A percentile compares a stretch with the other conserved stretches of the same genome.
These are phyloP conservation scores for Nesoenas mayeri DNA, from an alignment of 2,113 vertebrate genomes.

Conservation along the genomic window DNA sequence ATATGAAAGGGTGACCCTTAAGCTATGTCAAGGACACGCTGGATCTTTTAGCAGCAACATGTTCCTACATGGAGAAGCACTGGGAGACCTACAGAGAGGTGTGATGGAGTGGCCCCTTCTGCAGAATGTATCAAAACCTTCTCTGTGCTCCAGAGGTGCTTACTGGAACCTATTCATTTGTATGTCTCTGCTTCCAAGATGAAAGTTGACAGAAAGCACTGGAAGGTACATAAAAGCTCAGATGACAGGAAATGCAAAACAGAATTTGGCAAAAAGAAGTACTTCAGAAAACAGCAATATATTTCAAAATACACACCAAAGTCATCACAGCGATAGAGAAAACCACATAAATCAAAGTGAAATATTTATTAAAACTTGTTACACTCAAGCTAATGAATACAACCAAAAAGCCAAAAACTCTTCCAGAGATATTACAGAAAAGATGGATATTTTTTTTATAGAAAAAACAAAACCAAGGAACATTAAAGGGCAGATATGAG, in stretches of 20 bases:
- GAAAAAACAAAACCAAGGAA: neutral
- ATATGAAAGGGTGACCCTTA: too few relatives aligned
- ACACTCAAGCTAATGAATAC: slow-evolving; percentile 13
- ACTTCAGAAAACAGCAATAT: neutral
- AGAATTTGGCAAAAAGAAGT: slow-evolving; percentile 11
- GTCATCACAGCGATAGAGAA: neutral
- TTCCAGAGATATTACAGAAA: neutral
- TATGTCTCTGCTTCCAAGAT: neutral
- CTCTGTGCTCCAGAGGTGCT: neutral
- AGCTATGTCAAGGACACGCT: neutral
- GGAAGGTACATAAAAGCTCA: slow-evolving; percentile 28
- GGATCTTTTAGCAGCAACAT: neutral
- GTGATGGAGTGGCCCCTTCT: neutral
- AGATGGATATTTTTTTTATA: neutral
- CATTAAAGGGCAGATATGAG: neutral
- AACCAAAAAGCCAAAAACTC: slow-evolving; percentile 10
- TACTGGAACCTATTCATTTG: neutral
- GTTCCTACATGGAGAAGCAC: neutral
- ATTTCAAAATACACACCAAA: slow-evolving; percentile 27
- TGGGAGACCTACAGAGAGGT: neutral
- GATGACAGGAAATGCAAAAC: slow-evolving; percentile 41
- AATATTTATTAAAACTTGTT: neutral
- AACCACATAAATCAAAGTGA: neutral
- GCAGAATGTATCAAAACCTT: neutral
- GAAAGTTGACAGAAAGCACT: neutral